Percentiles rank a stretch among this genome's conserved stretches.
These are phyloP conservation scores for Diogma glabrata DNA, from an alignment of 2,888 invertebrate species.

Conservation along the genomic window DNA sequence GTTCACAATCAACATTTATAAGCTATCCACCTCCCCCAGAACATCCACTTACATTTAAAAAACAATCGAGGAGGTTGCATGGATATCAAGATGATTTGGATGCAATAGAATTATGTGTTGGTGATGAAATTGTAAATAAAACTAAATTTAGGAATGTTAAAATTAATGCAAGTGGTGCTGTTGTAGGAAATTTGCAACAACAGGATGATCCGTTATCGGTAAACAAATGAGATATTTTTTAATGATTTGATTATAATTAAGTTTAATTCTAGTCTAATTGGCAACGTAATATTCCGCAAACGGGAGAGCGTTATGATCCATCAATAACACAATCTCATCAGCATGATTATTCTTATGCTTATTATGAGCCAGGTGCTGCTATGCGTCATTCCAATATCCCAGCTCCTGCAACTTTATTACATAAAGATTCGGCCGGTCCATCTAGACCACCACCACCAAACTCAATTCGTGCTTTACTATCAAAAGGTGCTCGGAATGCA, in stretches of 20 bases:
- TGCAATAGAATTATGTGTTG: conserved; percentile 34
- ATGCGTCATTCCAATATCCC: conserved; percentile 54
- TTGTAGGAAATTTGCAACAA: not conserved
- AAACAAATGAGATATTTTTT: too few species aligned
- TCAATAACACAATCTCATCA: conserved; percentile 22
- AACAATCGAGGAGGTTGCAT: conserved; percentile 22
- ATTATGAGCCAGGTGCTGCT: conserved; percentile 59
- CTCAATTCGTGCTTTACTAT: conserved; percentile 33
- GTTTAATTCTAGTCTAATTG: conserved; percentile 32
- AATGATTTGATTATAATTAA: not conserved
- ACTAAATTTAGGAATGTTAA: not conserved
- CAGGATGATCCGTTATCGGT: too few species aligned
- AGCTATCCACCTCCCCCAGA: conserved; percentile 66
- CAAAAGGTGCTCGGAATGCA: conserved; percentile 33
- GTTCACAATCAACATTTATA: conserved; percentile 33
- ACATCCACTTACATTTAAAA: conserved; percentile 40
- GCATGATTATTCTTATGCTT: conserved; percentile 70
- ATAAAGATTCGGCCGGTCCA: conserved; percentile 25
- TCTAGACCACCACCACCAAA: conserved; percentile 31
- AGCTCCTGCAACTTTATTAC: conserved; percentile 33
- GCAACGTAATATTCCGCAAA: conserved; percentile 44
- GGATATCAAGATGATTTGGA: conserved; percentile 32
- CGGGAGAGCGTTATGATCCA: conserved; percentile 44
- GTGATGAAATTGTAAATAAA: conserved; percentile 16
- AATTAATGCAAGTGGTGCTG: not conserved